Conservation (phyloP, 1,140 invertebrate species). For the Chrysopa pallens region DNA sequence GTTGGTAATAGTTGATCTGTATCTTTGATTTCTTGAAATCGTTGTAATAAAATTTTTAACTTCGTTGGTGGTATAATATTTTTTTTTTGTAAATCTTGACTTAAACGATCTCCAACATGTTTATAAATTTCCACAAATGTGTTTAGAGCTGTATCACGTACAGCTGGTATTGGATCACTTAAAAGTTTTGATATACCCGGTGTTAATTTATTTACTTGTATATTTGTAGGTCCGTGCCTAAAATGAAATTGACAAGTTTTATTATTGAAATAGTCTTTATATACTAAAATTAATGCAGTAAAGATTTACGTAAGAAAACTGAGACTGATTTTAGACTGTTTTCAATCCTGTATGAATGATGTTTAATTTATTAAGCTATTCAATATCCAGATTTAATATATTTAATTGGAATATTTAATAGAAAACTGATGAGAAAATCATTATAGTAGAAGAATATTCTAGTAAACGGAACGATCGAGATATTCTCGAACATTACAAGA, state of each 20-base stretch:
- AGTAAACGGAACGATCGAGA: too few relatives aligned
- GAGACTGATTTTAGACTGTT: too few relatives aligned
- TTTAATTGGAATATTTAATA: too few relatives aligned
- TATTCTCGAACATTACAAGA: too few relatives aligned
- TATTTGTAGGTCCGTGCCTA: slow-evolving; percentile 66
- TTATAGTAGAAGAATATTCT: too few relatives aligned
- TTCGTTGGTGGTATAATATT: slow-evolving; percentile 63
- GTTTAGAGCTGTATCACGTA: slow-evolving; percentile 69
- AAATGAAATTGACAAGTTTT: slow-evolving; percentile 7
- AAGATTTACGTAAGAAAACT: too few relatives aligned
- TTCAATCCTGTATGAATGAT: too few relatives aligned
- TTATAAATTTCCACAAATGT: slow-evolving; percentile 81
- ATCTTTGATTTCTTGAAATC: slow-evolving; percentile 72
- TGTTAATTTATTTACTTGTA: slow-evolving; percentile 64
- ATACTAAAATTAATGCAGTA: too few relatives aligned
- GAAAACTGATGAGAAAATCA: too few relatives aligned
- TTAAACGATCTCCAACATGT: slow-evolving; percentile 78
- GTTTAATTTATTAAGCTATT: too few relatives aligned
- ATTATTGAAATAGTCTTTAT: too few relatives aligned
- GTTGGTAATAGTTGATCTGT: slow-evolving; percentile 64
- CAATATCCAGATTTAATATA: too few relatives aligned
- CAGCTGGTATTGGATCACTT: slow-evolving; percentile 75
- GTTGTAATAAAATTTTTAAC: slow-evolving; percentile 56
- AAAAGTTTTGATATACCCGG: slow-evolving; percentile 67
- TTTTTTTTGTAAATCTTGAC: slow-evolving; percentile 66